Evolutionary conservation across 2,113 vertebrate species (phyloP).

Genomic region (Benitochromis conjunctus): DNA sequence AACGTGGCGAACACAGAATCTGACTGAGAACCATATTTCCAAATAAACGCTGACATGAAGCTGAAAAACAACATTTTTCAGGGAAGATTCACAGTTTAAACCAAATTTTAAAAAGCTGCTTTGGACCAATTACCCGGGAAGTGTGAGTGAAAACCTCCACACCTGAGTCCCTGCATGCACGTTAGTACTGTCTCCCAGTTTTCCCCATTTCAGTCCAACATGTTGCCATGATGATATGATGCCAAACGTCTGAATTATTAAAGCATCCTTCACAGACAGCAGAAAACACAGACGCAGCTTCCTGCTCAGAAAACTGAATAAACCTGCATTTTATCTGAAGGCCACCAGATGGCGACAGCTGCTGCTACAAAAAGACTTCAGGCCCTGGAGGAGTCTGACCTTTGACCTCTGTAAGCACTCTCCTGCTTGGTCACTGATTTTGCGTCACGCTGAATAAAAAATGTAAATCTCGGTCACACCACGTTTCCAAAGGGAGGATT

Average conservation of each 20-base stretch:
- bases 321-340: not conserved
- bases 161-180: not conserved
- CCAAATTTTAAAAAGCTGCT: not conserved
- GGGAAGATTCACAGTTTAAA: not conserved
- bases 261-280: not conserved
- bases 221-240: not conserved
- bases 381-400: not conserved
- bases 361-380: not conserved
- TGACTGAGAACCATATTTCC: not conserved
- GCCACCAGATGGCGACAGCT: not conserved
- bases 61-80: not conserved
- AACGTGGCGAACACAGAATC: not conserved
- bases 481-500: not conserved
- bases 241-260: fast-evolving
- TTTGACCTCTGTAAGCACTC: not conserved
- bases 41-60: not conserved
- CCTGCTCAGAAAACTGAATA: not conserved
- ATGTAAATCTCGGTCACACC: not conserved
- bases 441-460: not conserved
- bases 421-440: not conserved
- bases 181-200: not conserved
- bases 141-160: not conserved
- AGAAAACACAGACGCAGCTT: not conserved
- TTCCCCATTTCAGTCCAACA: fast-evolving
- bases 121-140: not conserved